phyloP scores from a whole-genome alignment of 37 sponge, comb jelly and placozoan genomes.

The Tethya wilhelma region DNA sequence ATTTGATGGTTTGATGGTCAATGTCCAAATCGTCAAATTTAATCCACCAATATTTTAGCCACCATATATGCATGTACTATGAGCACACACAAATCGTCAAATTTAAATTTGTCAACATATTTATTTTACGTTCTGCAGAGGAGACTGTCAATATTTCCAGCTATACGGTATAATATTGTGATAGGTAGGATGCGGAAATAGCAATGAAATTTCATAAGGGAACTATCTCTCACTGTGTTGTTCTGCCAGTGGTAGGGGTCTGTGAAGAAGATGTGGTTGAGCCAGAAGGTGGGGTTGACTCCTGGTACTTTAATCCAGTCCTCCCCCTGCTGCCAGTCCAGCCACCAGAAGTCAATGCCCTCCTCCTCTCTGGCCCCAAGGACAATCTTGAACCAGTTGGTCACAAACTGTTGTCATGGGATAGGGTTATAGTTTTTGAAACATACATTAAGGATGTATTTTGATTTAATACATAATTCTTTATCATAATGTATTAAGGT shows the following conservation, averaged over 20 bases:
- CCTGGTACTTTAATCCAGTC: constrained; percentile 62
- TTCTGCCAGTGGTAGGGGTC: constrained; percentile 71
- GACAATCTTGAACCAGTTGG: constrained; percentile 68
- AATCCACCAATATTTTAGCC: not conserved
- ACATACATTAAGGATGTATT: not conserved
- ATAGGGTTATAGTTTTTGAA: not conserved
- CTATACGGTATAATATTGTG: too few species aligned
- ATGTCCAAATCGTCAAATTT: too few species aligned
- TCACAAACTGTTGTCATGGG: constrained; percentile 36
- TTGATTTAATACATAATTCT: not conserved
- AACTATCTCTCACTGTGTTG: not conserved
- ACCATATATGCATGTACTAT: too few species aligned
- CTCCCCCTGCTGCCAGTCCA: constrained; percentile 89
- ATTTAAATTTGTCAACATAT: too few species aligned
- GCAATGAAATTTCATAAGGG: not conserved
- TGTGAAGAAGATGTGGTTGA: constrained; percentile 78
- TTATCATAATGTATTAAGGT: not conserved
- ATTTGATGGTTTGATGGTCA: too few species aligned
- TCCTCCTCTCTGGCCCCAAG: constrained; percentile 54
- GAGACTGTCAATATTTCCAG: too few species aligned
- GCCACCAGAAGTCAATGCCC: constrained; percentile 89
- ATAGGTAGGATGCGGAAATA: not conserved
- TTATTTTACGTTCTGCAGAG: too few species aligned
- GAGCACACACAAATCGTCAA: too few species aligned
- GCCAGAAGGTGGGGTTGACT: constrained; percentile 84